Evolutionary conservation across 2,888 invertebrate genomes (phyloP), one percentile per base, ranked within the genome.

Genomic region (Scrobipalpa atriplicella): DNA sequence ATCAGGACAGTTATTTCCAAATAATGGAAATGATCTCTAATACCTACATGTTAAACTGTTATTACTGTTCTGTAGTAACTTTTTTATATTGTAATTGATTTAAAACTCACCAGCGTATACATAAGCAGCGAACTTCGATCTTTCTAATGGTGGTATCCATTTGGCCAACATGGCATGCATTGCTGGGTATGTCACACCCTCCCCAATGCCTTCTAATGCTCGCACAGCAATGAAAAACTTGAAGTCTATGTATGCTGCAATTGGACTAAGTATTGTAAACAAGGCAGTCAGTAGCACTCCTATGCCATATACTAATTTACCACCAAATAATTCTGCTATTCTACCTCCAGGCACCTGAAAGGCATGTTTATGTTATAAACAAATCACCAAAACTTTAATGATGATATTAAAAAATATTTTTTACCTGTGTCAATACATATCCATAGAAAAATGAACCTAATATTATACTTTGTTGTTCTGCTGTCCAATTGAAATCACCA

Each of bases 141-240:
- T 94, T 84, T 99, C 99, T 76, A 97, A 84, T 1, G 98, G 98
- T 7, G 98, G 98, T 64, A 98, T 97, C 99, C 99, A 99, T 71
- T 95, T 94, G 0, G 98, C 97, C 78, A 98, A 92, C 95, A 99
- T 96, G 18, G 96, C 96, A 85, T 98, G 98, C 97, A 98, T 98
- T 0, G 98, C 96, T 16, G 99, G 99, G 86, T 97, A 98, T 8
- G 97, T 97, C 6, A 98, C 97, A 41, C 97, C 97, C 92, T 98
- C 98, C 0, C 96, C 96, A 81, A 98, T 94, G 19, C 98, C 98
- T 84, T 97, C 97, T 8, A 97, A 84, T 7, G 97, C 94, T 73
- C 98, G 90, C 1, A 97, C 95, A 43, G 94, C 92, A 71, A 97
- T 94, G 80, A 98, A 95, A 65, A 96, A 93, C 70, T 94, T 93